Base-by-base conservation (phyloP, 2,113 vertebrate species). In the Gallinago media region DNA sequence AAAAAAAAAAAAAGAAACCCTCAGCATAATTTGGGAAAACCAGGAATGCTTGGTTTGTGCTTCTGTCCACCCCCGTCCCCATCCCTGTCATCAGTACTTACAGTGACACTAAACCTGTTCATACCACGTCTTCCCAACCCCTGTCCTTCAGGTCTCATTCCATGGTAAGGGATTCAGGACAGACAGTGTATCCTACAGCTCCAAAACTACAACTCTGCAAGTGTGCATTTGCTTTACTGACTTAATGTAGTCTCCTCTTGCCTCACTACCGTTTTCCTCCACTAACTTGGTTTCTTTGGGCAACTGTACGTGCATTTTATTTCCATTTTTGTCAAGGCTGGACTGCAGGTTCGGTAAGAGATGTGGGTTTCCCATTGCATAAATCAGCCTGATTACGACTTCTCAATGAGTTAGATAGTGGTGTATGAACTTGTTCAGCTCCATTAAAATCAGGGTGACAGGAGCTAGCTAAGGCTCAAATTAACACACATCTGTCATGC, bases 361-460 rank as follows among this genome's bases (percentile, higher is more conserved):
- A 26, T 23, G 17, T 59, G 63, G 42, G 36, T 72, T 80, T 94
- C 62, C 62, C 19, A 3, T 66, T 80, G 85, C 75, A 59, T 94
- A 86, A 86, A 88, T 91, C 85, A 90, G 14, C 42, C 75, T 72
- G 59, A 49, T 93, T n/a, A 44, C 5, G 7, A 76, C 31, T 96
- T 88, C 85, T 66, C 75, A 23, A 18, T 89, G 81, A 87, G 36
- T 86, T 74, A 38, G 75, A 40, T 78, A 26, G 71, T 68, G 38
- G 63, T 0, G 0, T 79, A 66, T 80, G 85, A 92, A 94, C 85
- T 94, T 85, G 89, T 93, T 93, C 82, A 47, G 78, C 46, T 90
- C 67, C 34, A 63, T 92, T 96, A 93, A 94, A 94, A 82, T 90
- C 85, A 92, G 78, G 63, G 82, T 83, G 85, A 93, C 63, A 67